phyloP scores from a whole-genome alignment of 2,797 vertebrate genomes.

The Anas capensis region DNA sequence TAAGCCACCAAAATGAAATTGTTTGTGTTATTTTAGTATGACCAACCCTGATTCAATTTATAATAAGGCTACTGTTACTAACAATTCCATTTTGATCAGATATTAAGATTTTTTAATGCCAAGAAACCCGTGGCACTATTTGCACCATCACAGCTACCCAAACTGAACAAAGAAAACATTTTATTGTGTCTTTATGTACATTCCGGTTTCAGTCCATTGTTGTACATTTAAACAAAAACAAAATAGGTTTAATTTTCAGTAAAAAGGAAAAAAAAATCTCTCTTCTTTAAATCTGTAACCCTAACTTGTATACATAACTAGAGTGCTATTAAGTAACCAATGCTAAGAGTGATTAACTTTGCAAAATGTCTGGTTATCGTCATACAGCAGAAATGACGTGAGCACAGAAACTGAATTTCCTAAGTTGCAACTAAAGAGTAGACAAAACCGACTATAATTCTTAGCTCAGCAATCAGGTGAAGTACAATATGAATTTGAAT shows the following conservation, averaged over 20 bases:
- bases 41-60: not conserved
- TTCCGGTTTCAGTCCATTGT: not conserved
- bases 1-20: not conserved
- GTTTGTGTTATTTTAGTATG: not conserved
- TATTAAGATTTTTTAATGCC: not conserved
- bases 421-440: not conserved
- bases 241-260: not conserved
- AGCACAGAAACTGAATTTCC: not conserved
- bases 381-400: not conserved
- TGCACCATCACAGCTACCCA: not conserved
- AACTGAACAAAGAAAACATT: not conserved
- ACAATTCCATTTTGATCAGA: not conserved
- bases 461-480: not conserved
- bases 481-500: not conserved
- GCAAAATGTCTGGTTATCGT: not conserved
- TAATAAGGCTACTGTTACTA: not conserved
- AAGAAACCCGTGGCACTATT: not conserved
- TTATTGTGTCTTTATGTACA: not conserved
- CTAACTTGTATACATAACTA: not conserved
- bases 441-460: not conserved
- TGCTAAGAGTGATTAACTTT: not conserved
- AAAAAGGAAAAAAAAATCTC: not conserved
- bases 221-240: slow-evolving; percentile 6
- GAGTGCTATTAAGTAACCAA: not conserved
- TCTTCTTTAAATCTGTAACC: not conserved